A percentile compares a stretch with the other conserved stretches of the same genome.
Evolutionary conservation across 2,888 invertebrate genomes (phyloP).

Genomic region (Drosophila birchii): DNA sequence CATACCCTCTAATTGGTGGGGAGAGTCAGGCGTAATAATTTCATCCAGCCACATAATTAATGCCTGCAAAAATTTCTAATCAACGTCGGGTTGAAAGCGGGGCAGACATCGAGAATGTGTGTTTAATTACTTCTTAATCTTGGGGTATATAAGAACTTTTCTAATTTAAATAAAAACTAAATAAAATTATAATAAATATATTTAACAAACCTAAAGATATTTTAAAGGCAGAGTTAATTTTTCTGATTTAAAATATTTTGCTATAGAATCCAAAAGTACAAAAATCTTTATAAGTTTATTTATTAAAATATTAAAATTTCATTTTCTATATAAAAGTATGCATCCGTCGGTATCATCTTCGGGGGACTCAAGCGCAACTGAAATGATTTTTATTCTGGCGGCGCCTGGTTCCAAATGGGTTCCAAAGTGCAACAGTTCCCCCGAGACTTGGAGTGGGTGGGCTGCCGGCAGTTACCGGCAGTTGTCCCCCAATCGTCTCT

Average conservation of each 20-base stretch:
- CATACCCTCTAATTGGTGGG: slow-evolving; percentile 21
- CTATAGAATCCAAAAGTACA: too few relatives aligned
- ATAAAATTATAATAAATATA: not conserved
- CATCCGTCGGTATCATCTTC: not conserved
- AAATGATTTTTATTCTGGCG: slow-evolving; percentile 33
- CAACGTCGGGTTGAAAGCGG: slow-evolving; percentile 32
- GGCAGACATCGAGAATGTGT: slow-evolving; percentile 9
- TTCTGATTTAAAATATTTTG: too few relatives aligned
- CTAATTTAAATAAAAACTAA: not conserved
- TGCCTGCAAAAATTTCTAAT: slow-evolving; percentile 64
- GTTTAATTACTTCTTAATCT: slow-evolving; percentile 12
- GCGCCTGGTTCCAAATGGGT: slow-evolving; percentile 48
- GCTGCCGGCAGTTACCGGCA: slow-evolving; percentile 11
- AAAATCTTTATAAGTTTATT: not conserved
- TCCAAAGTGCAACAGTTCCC: slow-evolving; percentile 70
- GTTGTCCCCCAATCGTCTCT: not conserved
- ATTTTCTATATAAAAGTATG: not conserved
- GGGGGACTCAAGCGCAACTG: slow-evolving; percentile 9
- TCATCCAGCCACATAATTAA: slow-evolving; percentile 62
- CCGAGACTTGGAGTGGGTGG: slow-evolving; percentile 38
- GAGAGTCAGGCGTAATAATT: slow-evolving; percentile 37
- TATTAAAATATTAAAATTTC: not conserved
- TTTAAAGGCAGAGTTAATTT: too few relatives aligned
- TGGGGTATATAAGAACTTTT: not conserved
- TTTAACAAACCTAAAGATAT: not conserved